Evolutionary conservation across 2,888 invertebrate genomes (phyloP).

Genomic region (Sarcophaga caerulescens): DNA sequence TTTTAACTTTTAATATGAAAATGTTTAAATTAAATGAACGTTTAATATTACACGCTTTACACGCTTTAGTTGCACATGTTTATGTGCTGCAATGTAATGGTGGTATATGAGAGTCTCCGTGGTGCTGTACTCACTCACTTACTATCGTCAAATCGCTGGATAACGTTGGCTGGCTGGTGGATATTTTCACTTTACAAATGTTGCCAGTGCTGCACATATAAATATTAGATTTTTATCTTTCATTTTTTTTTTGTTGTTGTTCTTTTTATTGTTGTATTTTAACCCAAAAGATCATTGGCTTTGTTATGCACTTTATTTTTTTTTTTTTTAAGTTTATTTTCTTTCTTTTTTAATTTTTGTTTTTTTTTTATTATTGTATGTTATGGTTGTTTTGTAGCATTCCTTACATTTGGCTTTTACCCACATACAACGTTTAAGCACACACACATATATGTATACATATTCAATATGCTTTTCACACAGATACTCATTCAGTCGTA

Average conservation of each 20-base stretch:
- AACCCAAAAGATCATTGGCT: slow-evolving; percentile 65
- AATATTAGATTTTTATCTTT: slow-evolving; percentile 64
- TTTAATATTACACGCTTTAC: neutral
- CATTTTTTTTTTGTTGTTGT: too few relatives aligned
- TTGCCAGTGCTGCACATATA: slow-evolving; percentile 48
- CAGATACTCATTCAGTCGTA: neutral
- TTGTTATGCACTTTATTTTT: slow-evolving; percentile 47
- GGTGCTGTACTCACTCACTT: neutral
- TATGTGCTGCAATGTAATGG: neutral
- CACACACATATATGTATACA: neutral
- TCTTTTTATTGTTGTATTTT: slow-evolving; percentile 1
- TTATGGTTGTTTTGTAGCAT: neutral
- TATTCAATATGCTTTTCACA: neutral
- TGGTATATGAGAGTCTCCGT: neutral
- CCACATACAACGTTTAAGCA: slow-evolving; percentile 27
- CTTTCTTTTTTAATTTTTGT: neutral
- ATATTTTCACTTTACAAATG: slow-evolving; percentile 53
- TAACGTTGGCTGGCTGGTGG: neutral
- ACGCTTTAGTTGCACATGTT: neutral
- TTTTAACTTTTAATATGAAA: neutral
- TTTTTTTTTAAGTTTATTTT: slow-evolving; percentile 17
- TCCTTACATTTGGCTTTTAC: slow-evolving; percentile 29
- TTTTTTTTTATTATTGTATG: neutral
- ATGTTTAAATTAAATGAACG: neutral
- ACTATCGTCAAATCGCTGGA: neutral